Percentiles rank a stretch among this genome's conserved stretches.
These are phyloP conservation scores for Astur gentilis DNA, from an alignment of 2,113 vertebrate species.

Conservation along the genomic window DNA sequence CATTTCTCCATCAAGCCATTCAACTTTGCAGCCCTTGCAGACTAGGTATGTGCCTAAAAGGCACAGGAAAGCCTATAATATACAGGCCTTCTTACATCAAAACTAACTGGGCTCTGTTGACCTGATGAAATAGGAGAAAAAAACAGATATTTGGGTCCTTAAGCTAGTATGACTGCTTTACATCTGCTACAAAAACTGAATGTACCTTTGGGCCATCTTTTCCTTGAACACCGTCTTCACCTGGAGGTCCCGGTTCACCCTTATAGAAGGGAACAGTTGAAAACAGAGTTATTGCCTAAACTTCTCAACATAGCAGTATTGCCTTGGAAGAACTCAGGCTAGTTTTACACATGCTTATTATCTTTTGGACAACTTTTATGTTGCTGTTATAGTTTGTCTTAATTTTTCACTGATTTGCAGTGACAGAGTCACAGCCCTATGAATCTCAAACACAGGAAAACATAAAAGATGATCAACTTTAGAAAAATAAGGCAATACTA, in stretches of 20 bases:
- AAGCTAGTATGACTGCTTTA: neutral
- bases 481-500: neutral
- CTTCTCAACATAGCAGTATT: neutral
- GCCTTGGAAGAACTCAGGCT: neutral
- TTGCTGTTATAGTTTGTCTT: neutral
- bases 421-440: neutral
- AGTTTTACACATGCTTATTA: neutral
- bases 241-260: slow-evolving; percentile 86
- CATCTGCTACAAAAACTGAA: neutral
- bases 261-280: slow-evolving; percentile 56
- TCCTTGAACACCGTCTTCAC: slow-evolving; percentile 93
- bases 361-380: neutral
- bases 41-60: neutral
- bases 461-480: neutral
- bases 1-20: neutral
- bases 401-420: neutral
- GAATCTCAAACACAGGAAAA: neutral
- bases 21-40: neutral
- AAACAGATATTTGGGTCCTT: neutral
- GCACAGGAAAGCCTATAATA: neutral
- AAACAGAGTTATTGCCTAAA: neutral
- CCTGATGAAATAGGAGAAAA: neutral
- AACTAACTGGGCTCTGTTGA: neutral
- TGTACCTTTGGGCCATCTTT: slow-evolving; percentile 92
- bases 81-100: neutral